Base-by-base conservation (phyloP, 1,140 invertebrate species). In the Brachystomella parvula region DNA sequence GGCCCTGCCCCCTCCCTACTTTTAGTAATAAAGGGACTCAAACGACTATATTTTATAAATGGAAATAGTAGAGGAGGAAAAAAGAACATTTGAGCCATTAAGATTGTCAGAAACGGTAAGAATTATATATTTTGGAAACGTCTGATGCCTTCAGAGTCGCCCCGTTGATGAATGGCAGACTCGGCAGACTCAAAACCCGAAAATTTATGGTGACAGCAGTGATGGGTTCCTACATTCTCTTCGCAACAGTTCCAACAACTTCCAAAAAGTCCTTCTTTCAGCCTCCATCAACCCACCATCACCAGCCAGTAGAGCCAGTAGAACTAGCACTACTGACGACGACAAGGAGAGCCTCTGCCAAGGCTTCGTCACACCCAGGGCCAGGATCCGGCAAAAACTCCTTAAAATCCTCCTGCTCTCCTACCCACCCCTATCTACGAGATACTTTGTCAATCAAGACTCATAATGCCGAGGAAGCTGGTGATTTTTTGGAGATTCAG, bases 71-170 rank as follows among this genome's bases (percentile, higher is more conserved):
- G 26, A 62, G 64, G 44, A 63, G 63, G 57, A 69, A 73, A 70
- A 71, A 69, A 71, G 64, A 35, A 24, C 49, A 15, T 53, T 53
- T 19, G 9, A 53, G 65, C 72, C 67, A 71, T 73, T 73, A 44
- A 31, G 44, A 19, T 61, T 68, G 70, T 71, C 70, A 71, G 28
- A 66, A 71, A 47, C 30, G 47, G 29, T 65, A 68, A 71, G 70
- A 71, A 71, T 71, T 71, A 71, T 71, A 65, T 71, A 71, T 71
- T 68, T 71, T 66, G 61, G 64, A 71, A 68, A 66, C 66, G 65
- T 71, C 67, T 71, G 69, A 71, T 68, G 69, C 63, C 63, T 64
- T 63, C 28, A 59, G 69, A 71, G 66, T 65, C 64, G 66, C 63
- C 63, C 56, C 59, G 63, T 67, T 29, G 65, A 70, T 67, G 65